Conservation (phyloP, 2,113 vertebrate genomes). For the Hemichromis elongatus region DNA sequence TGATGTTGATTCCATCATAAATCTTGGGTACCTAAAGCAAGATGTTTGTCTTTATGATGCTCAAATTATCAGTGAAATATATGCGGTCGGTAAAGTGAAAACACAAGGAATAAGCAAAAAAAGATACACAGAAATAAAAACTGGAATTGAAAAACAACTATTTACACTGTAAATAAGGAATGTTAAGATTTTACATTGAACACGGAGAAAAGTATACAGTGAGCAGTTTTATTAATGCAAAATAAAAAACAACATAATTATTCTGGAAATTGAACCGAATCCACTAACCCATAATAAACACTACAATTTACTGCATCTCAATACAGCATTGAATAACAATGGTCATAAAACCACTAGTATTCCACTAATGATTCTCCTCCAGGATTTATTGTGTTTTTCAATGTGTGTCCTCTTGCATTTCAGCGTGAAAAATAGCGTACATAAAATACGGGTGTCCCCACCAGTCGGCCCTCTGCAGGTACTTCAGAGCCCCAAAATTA, state of each 20-base stretch:
- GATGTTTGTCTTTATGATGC: conserved; percentile 48
- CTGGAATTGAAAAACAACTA: conserved; percentile 1
- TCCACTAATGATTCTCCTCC: conserved; percentile 71
- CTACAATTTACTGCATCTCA: conserved; percentile 65
- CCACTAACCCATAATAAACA: conserved; percentile 61
- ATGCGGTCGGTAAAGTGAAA: not conserved
- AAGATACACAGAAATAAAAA: not conserved
- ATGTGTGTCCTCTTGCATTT: conserved; percentile 66
- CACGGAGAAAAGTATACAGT: not conserved
- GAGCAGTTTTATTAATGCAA: conserved; percentile 28
- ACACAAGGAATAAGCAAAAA: not conserved
- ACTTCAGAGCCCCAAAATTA: conserved; percentile 72
- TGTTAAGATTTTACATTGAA: conserved; percentile 25
- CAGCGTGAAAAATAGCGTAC: conserved; percentile 69
- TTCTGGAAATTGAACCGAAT: conserved; percentile 58
- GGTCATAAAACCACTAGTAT: conserved; percentile 64
- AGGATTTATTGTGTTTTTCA: conserved; percentile 70
- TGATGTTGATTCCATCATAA: conserved; percentile 68
- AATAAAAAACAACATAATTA: conserved; percentile 55
- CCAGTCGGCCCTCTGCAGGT: conserved; percentile 65
- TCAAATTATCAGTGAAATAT: conserved; percentile 35
- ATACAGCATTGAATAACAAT: conserved; percentile 65
- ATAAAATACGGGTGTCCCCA: conserved; percentile 71
- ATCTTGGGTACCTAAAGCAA: conserved; percentile 56
- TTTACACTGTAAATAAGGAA: not conserved